phyloP scores from a whole-genome alignment of 2,113 vertebrate species.

The Megaceryle maxima region DNA sequence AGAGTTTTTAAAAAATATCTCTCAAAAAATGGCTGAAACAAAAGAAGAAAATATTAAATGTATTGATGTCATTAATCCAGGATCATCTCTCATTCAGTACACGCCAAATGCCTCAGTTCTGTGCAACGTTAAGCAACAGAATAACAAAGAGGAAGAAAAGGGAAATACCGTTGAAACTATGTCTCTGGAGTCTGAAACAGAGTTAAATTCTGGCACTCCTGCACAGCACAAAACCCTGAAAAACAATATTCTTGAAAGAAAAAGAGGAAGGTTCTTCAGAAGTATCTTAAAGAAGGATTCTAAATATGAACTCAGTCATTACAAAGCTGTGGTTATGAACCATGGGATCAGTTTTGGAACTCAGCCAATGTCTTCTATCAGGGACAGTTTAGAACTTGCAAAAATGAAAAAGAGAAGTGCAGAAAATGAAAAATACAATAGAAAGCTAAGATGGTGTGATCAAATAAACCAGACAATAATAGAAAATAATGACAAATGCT shows the following conservation, averaged over 20 bases:
- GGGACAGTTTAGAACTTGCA: constrained; percentile 88
- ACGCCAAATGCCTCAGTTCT: neutral
- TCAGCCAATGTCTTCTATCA: constrained; percentile 73
- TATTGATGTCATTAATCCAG: constrained; percentile 15
- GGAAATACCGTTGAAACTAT: constrained; percentile 4
- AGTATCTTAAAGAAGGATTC: constrained; percentile 89
- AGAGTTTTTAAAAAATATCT: constrained; percentile 39
- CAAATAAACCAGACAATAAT: constrained; percentile 65
- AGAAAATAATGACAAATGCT: constrained; percentile 1
- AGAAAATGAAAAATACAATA: constrained; percentile 71
- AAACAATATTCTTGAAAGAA: constrained; percentile 47
- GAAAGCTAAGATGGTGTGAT: constrained; percentile 89
- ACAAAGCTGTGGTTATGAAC: constrained; percentile 45
- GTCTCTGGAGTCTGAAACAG: neutral
- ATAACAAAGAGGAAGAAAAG: constrained; percentile 7
- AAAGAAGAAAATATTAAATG: constrained; percentile 59
- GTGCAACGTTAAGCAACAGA: neutral
- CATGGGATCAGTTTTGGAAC: constrained; percentile 68
- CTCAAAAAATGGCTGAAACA: neutral
- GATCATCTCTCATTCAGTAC: constrained; percentile 41
- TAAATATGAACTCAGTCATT: constrained; percentile 62
- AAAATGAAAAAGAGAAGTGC: constrained; percentile 73
- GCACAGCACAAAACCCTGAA: constrained; percentile 26
- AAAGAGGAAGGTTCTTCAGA: constrained; percentile 72
- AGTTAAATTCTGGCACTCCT: constrained; percentile 4